Evolutionary conservation across 2,797 vertebrate genomes (phyloP).

Genomic region (Enteromius radiatus): DNA sequence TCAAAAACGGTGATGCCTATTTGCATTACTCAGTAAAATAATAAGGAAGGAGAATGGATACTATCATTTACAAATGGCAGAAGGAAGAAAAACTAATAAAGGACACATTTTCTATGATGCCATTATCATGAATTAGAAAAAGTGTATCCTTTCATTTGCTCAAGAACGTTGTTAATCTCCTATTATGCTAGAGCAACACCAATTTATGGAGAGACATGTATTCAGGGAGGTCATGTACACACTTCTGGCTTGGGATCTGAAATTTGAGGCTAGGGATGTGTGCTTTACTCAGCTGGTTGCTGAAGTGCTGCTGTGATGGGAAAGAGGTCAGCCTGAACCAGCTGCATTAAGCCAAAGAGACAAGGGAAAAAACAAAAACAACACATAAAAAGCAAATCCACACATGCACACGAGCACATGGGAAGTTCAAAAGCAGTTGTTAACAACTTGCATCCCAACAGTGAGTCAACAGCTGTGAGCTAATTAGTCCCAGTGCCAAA

Average conservation of each 20-base stretch:
- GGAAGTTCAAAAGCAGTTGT: constrained; percentile 31
- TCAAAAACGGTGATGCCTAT: background rate
- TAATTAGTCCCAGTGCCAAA: constrained; percentile 52
- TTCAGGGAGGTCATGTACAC: background rate
- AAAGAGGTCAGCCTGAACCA: constrained; percentile 29
- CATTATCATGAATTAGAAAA: background rate
- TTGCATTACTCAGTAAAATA: background rate
- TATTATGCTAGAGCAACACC: background rate
- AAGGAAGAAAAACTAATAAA: background rate
- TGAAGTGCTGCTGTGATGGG: constrained; percentile 12
- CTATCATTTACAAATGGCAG: background rate
- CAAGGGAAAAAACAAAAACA: constrained; percentile 9
- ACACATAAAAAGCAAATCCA: constrained; percentile 28
- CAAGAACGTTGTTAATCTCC: background rate
- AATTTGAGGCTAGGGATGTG: background rate
- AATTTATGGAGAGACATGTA: background rate
- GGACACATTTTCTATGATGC: background rate
- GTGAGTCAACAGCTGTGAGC: constrained; percentile 46
- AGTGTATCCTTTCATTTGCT: background rate
- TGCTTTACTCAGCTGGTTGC: constrained; percentile 11
- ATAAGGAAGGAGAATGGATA: background rate
- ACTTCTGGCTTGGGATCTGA: constrained; percentile 2
- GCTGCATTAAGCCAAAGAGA: constrained; percentile 34
- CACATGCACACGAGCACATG: constrained; percentile 24
- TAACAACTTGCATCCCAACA: constrained; percentile 41